Conservation (phyloP, 2,113 vertebrate species). For the Forbesichthys agassizii region DNA sequence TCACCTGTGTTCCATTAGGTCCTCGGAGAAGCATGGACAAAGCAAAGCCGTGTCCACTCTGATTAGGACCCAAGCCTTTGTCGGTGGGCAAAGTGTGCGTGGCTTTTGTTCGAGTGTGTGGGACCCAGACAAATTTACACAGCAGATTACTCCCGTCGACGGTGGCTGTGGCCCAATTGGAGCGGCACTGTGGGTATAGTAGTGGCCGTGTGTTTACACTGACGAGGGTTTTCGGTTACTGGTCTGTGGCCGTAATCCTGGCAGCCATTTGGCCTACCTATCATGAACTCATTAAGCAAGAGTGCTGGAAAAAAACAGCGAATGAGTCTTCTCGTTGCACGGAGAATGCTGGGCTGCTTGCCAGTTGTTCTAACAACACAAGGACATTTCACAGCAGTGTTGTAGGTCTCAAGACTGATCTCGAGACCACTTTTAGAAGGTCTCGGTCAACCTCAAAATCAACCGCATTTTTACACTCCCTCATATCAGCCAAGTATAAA, state of each 20-base stretch:
- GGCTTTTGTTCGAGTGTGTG: constrained; percentile 74
- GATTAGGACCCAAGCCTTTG: constrained; percentile 70
- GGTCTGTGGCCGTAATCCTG: constrained; percentile 66
- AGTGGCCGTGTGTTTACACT: constrained; percentile 70
- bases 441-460: no score
- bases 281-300: constrained; percentile 32
- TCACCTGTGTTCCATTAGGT: constrained; percentile 67
- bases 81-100: constrained; percentile 76
- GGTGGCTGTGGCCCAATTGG: constrained; percentile 71
- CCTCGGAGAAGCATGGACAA: constrained; percentile 65
- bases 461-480: no score
- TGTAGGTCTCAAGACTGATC: constrained; percentile 14
- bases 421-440: no score
- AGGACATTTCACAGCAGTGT: constrained; percentile 36
- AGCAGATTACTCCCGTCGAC: constrained; percentile 77
- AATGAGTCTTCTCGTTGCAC: constrained; percentile 35
- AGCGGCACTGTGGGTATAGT: constrained; percentile 60
- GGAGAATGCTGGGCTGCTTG: constrained; percentile 12
- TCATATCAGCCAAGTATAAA: no score
- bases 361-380: constrained; percentile 18
- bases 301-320: constrained; percentile 1
- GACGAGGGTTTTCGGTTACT: constrained; percentile 72
- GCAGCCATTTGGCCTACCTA: constrained; percentile 32
- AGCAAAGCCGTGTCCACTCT: constrained; percentile 76
- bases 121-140: constrained; percentile 79